Evolutionary conservation across 2,888 invertebrate genomes (phyloP).

Genomic region (Andrena chrysosceles): DNA sequence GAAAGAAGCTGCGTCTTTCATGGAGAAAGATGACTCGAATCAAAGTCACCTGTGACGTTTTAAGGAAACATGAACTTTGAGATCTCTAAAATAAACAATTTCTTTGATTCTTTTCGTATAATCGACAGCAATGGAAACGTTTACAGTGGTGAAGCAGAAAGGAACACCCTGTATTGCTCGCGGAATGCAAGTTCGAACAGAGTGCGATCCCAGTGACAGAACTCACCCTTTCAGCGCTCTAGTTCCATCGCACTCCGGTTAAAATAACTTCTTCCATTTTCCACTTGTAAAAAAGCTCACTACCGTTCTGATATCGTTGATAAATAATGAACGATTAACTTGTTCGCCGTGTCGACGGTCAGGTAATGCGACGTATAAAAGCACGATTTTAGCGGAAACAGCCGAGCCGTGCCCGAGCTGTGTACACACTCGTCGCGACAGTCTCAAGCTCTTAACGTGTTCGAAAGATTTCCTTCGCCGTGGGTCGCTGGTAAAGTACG

Average conservation of each 20-base stretch:
- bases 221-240: background rate
- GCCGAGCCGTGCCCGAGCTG: conserved; percentile 22
- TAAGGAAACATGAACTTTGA: background rate
- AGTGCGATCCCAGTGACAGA: background rate
- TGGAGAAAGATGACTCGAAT: too few species aligned
- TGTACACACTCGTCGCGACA: conserved; percentile 35
- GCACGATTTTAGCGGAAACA: conserved; percentile 38
- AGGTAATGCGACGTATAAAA: conserved; percentile 53
- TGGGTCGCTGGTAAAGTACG: conserved; percentile 22
- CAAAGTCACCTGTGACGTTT: too few species aligned
- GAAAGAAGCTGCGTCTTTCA: too few species aligned
- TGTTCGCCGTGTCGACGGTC: conserved; percentile 28
- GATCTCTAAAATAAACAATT: background rate
- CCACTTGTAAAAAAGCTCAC: conserved; percentile 58
- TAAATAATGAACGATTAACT: conserved; percentile 31
- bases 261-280: conserved; percentile 38
- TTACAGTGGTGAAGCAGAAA: background rate
- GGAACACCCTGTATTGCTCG: conserved; percentile 5
- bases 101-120: background rate
- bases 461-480: conserved; percentile 13
- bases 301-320: conserved; percentile 56
- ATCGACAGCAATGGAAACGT: background rate
- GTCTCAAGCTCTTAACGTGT: conserved; percentile 28
- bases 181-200: conserved; percentile 14
- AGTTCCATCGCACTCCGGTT: conserved; percentile 3